Base-by-base conservation (phyloP, 2,797 vertebrate genomes). In the Aythya fuligula region DNA sequence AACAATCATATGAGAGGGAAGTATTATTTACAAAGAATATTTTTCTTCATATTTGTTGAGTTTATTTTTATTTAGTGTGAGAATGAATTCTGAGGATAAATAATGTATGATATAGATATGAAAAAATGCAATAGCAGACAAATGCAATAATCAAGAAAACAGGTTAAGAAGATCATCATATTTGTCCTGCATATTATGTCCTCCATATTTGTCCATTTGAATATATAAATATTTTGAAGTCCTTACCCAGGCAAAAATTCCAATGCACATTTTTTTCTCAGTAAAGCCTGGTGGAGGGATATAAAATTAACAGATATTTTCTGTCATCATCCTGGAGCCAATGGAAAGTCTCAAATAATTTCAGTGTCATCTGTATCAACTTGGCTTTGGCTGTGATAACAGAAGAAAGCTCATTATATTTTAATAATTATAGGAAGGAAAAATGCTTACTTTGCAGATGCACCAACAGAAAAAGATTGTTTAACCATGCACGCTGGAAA, bases 151-250 rank as follows among this genome's bases (percentile, higher is more conserved):
- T 85, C 20, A 83, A 58, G n/a, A 54, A 58, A 80, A 38, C 12
- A 87, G 16, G 18, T 67, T 92, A 94, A 82, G 64, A 64, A 78
- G n/a, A 74, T 89, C 69, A 66, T 83, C 45, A 53, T 5, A 60
- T 77, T 77, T 80, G 36, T 91, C 70, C 43, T 78, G 30, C 47
- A 86, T 81, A 71, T 90, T 45, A 45, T 45, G 43, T 45, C 43
- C 43, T 45, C 43, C 43, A 45, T 45, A 45, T 45, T 19, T 45
- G 43, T 19, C 43, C 36, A 71, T 94, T 92, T 81, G 47, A 90
- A 84, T 79, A 76, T 56, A 87, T 39, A 86, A 32, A 34, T 81
- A 88, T 73, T 89, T 84, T 69, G 7, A 92, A 94, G n/a, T 70
- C 53, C 36, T 91, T 93, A 89, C 5, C 6, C 6, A 73, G 62